Base-by-base conservation (phyloP, 1,140 invertebrate species). In the Colletes gigas region DNA sequence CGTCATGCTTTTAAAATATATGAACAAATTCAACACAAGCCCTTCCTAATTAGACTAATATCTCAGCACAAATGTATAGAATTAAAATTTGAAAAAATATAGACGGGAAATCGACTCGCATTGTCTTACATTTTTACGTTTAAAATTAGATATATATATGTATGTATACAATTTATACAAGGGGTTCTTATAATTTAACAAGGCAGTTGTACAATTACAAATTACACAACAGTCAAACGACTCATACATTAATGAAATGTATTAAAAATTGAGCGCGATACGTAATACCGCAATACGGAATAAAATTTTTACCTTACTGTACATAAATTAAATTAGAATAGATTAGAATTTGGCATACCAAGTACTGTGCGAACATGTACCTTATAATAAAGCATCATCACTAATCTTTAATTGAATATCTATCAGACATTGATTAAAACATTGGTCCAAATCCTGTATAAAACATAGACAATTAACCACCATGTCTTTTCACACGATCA, bases 371-470 rank as follows among this genome's bases (percentile, higher is more conserved):
- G 3, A 7, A 8, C 9, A 17, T 14, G 8, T 70, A 70, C 6
- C 7, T 19, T 59, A 44, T 15, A 47, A 57, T 30, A 30, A 67
- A 30, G n/a, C 14, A 52, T 39, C 6, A 14, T 8, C 5, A 4
- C 30, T 14, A 19, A 19, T 6, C 15, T 47, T 67, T 62, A 17
- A 57, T 82, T 68, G n/a, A 65, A 69, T n/a, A 71, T 70, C 73
- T 50, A 54, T 62, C 54, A 62, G 15, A 78, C 44, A 7, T 21
- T 1, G 2, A 54, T 82, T 55, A 86, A 63, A 84, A 82, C 77
- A 83, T 86, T 52, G 77, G 80, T 54, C 70, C 60, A 67, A 81
- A 86, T 67, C 84, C 86, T 88, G 71, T 39, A 55, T 68, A 73
- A 70, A 65, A 62, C n/a, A 19, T 10, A 21, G 21, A 54, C 41